Evolutionary conservation across 2,797 vertebrate species (phyloP), one percentile per base, ranked within the genome.

Genomic region (Meriones psammophilus): DNA sequence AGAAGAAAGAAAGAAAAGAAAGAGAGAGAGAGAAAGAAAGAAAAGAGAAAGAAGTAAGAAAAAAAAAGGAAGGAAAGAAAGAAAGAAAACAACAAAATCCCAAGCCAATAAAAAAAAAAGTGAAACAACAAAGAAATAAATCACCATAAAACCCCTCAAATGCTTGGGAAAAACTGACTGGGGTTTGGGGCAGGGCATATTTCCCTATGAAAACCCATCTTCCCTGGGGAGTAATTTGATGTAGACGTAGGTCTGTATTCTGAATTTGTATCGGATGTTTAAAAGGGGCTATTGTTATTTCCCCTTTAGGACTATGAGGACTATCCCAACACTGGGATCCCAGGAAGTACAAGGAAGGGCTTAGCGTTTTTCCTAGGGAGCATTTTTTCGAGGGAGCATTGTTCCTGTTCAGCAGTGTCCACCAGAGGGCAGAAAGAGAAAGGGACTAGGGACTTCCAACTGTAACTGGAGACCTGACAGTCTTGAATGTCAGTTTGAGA

Each of bases 341-440:
- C 24, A 33, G 88, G 60, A 1, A 18, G 24, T 36, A 5, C 8
- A 13, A 0, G 10, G 7, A 28, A 36, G 26, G 36, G 18, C 3
- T 66, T 86, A 2, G 8, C 14, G 2, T 1, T 28, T 60, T 79
- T 39, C 0, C 76, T 42, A 13, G 46, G 0, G 0, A 86, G 9
- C 58, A 1, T 13, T 62, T 10, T 69, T 66, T n/a, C 54, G 46
- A 68, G 18, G 84, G 42, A 42, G 42, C 42, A 42, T 42, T 42
- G 42, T 42, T 84, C 62, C 71, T 89, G 30, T 96, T 97, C 87
- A 68, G 39, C 0, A 18, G 4, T 88, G 85, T 58, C 96, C 97
- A 95, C 88, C 30, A 97, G 97, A 85, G 96, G 95, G 94, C 96
- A 96, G 93, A 81, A 24, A 33, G 85, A 95, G 97, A 92, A 91